Base-by-base conservation (phyloP, 2,113 vertebrate genomes). In the Uria lomvia region DNA sequence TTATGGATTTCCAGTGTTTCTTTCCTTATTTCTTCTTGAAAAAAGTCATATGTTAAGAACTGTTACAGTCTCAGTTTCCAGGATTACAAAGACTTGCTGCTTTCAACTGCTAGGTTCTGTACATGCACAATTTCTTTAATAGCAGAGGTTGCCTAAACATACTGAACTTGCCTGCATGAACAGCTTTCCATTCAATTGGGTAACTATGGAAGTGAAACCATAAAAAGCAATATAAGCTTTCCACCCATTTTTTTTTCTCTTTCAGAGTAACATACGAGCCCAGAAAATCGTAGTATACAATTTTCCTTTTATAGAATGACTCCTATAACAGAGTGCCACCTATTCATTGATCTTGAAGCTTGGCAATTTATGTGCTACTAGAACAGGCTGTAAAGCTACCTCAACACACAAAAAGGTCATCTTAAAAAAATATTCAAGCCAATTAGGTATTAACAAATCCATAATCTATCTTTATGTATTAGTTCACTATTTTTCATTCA, bases 111-210 rank as follows among this genome's bases (percentile, higher is more conserved):
- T 77, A 91, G 71, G 55, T 71, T 94, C n/a, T 71, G 17, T 42
- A 73, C 67, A 74, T n/a, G 50, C 77, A 86, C 73, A 62, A 85
- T 94, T 93, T 82, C 70, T 92, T 13, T 96, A 96, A 96, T 80
- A 94, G 94, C 80, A 95, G 86, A 81, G 89, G 71, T 81, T 94
- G 74, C 71, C 86, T 74, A 97, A 95, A 94, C 76, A 80, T n/a
- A 77, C 74, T 89, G 74, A 94, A 94, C 84, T 76, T 71, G 80
- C 38, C 83, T 95, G 80, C 77, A 20, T 43, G 76, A 96, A 84
- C 49, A 89, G 65, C 47, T 94, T 93, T 88, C 68, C 60, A 79
- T 94, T 92, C 92, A 92, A 89, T 45, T 93, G 86, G 60, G 68
- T 92, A 94, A 95, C 94, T 87, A 60, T 11, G 52, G 56, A 94